Conservation (phyloP, 2,888 invertebrate species). For the Dynastes tityus region DNA sequence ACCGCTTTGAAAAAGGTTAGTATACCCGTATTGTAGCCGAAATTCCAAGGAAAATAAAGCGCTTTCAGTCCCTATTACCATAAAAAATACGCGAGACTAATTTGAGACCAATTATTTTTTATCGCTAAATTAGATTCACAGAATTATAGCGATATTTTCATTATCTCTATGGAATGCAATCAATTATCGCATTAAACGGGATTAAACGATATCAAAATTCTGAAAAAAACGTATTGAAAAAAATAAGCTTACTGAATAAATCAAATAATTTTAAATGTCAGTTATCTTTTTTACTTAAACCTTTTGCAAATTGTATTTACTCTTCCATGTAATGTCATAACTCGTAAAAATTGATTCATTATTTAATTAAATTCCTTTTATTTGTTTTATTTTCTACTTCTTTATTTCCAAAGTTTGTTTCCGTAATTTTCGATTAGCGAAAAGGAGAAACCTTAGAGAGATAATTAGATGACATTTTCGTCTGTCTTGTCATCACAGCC, state of each 20-base stretch:
- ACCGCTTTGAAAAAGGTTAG: conserved; percentile 89
- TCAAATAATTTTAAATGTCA: background rate
- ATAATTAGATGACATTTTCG: conserved; percentile 5
- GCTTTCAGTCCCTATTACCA: background rate
- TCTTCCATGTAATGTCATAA: background rate
- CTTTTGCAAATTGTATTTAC: background rate
- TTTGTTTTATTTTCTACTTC: background rate
- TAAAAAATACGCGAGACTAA: background rate
- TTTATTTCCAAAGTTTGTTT: too few species aligned
- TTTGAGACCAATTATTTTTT: background rate
- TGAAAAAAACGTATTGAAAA: background rate
- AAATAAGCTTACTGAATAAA: background rate
- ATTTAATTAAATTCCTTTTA: background rate
- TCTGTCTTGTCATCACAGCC: conserved; percentile 3
- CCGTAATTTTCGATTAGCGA: background rate
- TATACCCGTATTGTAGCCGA: conserved; percentile 9
- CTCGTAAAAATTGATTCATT: background rate
- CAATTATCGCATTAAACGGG: background rate
- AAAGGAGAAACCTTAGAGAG: background rate
- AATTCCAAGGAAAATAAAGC: background rate
- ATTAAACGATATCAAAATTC: background rate
- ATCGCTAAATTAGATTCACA: background rate
- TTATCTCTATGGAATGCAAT: conserved; percentile 2
- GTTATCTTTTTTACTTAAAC: background rate
- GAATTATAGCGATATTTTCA: background rate